These are phyloP conservation scores for Cranoglanis bouderius DNA, from an alignment of 2,113 vertebrate species.

Conservation along the genomic window DNA sequence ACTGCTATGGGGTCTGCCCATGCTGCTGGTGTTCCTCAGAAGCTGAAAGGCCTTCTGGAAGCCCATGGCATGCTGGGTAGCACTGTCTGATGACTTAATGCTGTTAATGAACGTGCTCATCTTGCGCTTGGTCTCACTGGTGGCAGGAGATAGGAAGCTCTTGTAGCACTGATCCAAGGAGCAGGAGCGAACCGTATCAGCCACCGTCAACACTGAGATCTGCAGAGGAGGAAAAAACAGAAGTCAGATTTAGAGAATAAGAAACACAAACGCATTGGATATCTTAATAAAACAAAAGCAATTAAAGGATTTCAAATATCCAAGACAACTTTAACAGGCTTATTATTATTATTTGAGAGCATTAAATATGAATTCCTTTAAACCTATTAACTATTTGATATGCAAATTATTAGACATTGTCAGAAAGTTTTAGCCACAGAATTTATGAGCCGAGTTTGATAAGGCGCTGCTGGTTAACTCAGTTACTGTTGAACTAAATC, in stretches of 20 bases:
- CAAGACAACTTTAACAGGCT: background rate
- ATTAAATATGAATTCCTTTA: background rate
- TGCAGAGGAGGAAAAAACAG: constrained; percentile 54
- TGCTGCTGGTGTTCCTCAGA: constrained; percentile 87
- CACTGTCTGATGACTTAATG: constrained; percentile 85
- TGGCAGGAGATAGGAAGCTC: constrained; percentile 93
- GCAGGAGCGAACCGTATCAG: constrained; percentile 89
- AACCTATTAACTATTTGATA: background rate
- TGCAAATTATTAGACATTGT: background rate
- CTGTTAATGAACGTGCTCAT: constrained; percentile 92
- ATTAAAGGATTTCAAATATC: background rate
- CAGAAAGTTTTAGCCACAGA: background rate
- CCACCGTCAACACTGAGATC: constrained; percentile 91
- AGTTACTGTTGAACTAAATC: background rate
- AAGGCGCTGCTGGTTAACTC: background rate
- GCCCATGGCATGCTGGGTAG: constrained; percentile 88
- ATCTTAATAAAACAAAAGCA: background rate
- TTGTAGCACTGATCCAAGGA: constrained; percentile 96
- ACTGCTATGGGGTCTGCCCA: constrained; percentile 84
- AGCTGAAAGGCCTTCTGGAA: constrained; percentile 97
- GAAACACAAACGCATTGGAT: background rate
- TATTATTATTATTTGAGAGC: background rate
- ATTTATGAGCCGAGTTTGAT: background rate
- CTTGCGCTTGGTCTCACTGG: constrained; percentile 96
- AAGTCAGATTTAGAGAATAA: too few species aligned